Percentiles rank a stretch among this genome's conserved stretches.
Evolutionary conservation across 2,797 vertebrate species (phyloP).

Genomic region (Psittacula echo): DNA sequence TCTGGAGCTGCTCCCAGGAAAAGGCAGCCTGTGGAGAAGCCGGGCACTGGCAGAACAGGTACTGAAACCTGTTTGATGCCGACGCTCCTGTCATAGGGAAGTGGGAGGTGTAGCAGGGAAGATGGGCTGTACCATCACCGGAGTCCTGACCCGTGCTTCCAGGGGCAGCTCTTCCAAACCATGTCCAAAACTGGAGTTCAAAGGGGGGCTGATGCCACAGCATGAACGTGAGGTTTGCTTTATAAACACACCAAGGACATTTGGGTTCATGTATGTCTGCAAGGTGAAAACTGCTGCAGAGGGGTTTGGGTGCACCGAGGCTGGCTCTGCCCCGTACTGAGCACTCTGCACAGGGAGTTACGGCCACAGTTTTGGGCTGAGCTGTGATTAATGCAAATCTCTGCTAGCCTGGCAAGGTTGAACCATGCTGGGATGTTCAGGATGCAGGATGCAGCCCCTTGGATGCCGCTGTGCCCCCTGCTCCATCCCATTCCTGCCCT

Average conservation of each 20-base stretch:
- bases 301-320: background rate
- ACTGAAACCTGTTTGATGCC: background rate
- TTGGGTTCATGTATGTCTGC: background rate
- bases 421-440: background rate
- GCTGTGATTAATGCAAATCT: background rate
- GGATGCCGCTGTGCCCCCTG: background rate
- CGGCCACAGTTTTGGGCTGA: fast-evolving
- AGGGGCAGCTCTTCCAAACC: background rate
- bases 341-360: background rate
- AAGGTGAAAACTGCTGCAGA: background rate
- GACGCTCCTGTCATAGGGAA: background rate
- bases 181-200: background rate
- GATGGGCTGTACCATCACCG: fast-evolving
- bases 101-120: background rate
- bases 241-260: fast-evolving
- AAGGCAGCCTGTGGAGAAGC: background rate
- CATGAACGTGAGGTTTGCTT: fast-evolving
- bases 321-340: fast-evolving
- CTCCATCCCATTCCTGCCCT: background rate
- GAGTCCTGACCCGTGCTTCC: background rate
- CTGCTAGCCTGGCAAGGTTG: background rate
- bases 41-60: background rate
- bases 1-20: background rate
- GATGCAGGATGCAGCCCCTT: background rate
- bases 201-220: background rate